Evolutionary conservation across 2,113 vertebrate species (phyloP).

Genomic region (Tapirus terrestris): DNA sequence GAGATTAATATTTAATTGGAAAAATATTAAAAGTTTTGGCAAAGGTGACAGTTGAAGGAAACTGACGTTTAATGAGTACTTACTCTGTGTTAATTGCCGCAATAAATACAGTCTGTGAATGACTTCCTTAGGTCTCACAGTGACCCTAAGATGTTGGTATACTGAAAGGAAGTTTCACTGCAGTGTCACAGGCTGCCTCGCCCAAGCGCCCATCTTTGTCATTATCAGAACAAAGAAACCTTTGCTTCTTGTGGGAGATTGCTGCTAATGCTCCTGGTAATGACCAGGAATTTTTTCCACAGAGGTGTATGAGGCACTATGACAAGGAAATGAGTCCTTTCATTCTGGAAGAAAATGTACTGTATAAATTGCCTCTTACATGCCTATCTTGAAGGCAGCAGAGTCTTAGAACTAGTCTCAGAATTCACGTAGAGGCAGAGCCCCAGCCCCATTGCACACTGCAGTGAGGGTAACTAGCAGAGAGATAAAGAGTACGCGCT

Average conservation of each 20-base stretch:
- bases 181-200: slow-evolving; percentile 19
- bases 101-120: not conserved
- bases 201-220: slow-evolving; percentile 61
- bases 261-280: slow-evolving; percentile 73
- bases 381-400: slow-evolving; percentile 47
- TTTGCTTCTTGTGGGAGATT: slow-evolving; percentile 72
- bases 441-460: not conserved
- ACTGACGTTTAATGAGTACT: slow-evolving; percentile 32
- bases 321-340: slow-evolving; percentile 79
- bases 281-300: slow-evolving; percentile 60
- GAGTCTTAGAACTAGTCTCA: slow-evolving; percentile 34
- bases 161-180: slow-evolving; percentile 52
- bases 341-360: slow-evolving; percentile 72
- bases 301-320: slow-evolving; percentile 65
- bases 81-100: slow-evolving; percentile 55
- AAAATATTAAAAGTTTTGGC: slow-evolving; percentile 58
- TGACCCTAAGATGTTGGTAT: slow-evolving; percentile 18
- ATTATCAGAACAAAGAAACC: slow-evolving; percentile 78
- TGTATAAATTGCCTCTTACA: slow-evolving; percentile 71
- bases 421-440: not conserved
- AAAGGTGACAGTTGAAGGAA: slow-evolving; percentile 19
- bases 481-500: not conserved
- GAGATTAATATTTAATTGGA: slow-evolving; percentile 51
- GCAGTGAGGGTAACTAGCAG: not conserved
- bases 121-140: not conserved